Base-by-base conservation (phyloP, 2,888 invertebrate genomes). In the Chironomus tentans region DNA sequence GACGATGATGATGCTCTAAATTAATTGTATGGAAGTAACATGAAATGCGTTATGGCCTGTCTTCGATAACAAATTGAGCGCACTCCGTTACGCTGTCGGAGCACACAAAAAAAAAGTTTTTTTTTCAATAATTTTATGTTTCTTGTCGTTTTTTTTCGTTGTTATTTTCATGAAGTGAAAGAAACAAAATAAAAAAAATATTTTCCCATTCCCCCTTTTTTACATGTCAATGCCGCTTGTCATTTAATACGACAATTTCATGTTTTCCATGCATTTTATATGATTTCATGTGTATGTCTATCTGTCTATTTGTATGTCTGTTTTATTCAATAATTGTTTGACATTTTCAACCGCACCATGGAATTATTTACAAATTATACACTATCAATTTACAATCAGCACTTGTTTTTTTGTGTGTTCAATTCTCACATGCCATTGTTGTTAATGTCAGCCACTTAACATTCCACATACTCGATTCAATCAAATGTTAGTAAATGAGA, bases 21-120 rank as follows among this genome's bases (percentile, higher is more conserved):
- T 68, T 68, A 68, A 68, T 68, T 68, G 68, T 38, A 46, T 68
- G 68, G 68, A 68, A 68, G 68, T 68, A 68, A 68, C 46, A 68
- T 68, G 18, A 68, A 38, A 15, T 68, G 68, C 68, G 68, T 68
- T 28, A 46, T 46, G 68, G 46, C 38, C 46, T 68, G 68, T 38
- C 68, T 68, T 68, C 38, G 68, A 68, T 68, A 68, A 68, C 68
- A 68, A 68, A 68, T 68, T 68, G 68, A 46, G 46, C 28, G 68
- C 38, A 68, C 68, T 46, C 46, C 68, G 68, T 68, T 68, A 28
- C 28, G 68, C 38, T 18, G n/a, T 68, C 46, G 68, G 38, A 68
- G 68, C 68, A 68, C 38, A 38, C 38, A 38, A 38, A 38, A 38
- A n/a, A 68, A 18, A 10, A 12, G 5, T 21, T 21, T 62, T 21